These are phyloP conservation scores for Drosophila antonietae DNA, from an alignment of 2,888 invertebrate genomes.

Conservation along the genomic window DNA sequence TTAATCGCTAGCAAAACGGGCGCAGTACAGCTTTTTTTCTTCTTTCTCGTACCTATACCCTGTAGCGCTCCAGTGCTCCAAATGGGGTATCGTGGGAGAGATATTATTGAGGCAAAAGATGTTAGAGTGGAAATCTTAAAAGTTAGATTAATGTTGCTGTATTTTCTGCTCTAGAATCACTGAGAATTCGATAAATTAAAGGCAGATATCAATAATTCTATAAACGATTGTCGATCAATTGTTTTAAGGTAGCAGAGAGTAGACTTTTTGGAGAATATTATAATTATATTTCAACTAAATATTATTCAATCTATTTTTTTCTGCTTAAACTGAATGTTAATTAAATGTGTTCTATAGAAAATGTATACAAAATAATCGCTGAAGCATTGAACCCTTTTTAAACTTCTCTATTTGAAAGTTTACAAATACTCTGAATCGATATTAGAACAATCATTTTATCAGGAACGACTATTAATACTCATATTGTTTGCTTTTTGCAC, in stretches of 20 bases:
- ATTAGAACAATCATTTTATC: too few species aligned
- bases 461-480: too few species aligned
- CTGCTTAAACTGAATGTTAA: too few species aligned
- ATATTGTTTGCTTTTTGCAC: too few species aligned
- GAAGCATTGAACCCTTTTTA: too few species aligned
- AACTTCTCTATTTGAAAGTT: too few species aligned
- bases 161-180: neutral
- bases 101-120: neutral
- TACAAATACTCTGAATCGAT: too few species aligned
- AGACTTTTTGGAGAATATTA: neutral
- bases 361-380: too few species aligned
- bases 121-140: neutral
- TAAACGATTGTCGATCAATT: neutral
- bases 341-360: too few species aligned
- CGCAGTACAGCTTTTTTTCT: slow-evolving; percentile 59
- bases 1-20: slow-evolving; percentile 68
- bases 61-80: slow-evolving; percentile 1
- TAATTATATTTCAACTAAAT: too few species aligned
- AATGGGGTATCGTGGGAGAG: neutral
- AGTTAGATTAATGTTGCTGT: neutral
- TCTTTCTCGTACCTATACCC: slow-evolving; percentile 27
- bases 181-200: neutral
- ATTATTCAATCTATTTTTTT: too few species aligned
- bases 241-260: too few species aligned
- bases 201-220: neutral